These are phyloP conservation scores for Burhinus oedicnemus DNA, from an alignment of 2,113 vertebrate genomes.

Conservation along the genomic window DNA sequence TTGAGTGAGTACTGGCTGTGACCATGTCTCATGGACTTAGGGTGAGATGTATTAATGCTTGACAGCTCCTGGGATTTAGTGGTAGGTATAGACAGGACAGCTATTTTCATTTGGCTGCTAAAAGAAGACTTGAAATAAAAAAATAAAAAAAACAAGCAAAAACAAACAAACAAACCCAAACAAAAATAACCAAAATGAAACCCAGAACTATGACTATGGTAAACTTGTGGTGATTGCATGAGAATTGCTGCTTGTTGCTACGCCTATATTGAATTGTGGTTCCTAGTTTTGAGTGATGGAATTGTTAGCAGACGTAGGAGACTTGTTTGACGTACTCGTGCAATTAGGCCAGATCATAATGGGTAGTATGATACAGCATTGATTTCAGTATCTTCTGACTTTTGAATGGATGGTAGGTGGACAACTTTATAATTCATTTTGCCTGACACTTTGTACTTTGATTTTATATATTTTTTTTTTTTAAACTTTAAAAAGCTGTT, in stretches of 20 bases:
- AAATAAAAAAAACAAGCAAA: not conserved
- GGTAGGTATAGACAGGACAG: not conserved
- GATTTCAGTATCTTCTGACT: not conserved
- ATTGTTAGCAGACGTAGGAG: not conserved
- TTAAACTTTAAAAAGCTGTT: not conserved
- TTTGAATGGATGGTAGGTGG: not conserved
- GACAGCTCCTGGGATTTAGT: not conserved
- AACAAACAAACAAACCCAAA: not conserved
- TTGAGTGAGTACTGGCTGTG: not conserved
- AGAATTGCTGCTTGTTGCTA: not conserved
- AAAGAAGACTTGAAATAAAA: not conserved
- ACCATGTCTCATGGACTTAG: not conserved
- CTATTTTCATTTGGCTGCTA: not conserved
- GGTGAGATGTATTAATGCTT: not conserved
- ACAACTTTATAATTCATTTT: not conserved
- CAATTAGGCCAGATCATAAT: not conserved
- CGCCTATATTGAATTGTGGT: not conserved
- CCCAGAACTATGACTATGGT: not conserved
- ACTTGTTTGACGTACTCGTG: not conserved
- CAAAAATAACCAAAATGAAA: not conserved
- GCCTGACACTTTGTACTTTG: not conserved
- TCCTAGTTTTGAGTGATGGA: not conserved
- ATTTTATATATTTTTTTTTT: not conserved
- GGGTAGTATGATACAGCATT: not conserved
- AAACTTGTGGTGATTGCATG: not conserved